Evolutionary conservation across 2,797 vertebrate species (phyloP).

Genomic region (Sebastes baramenuke): DNA sequence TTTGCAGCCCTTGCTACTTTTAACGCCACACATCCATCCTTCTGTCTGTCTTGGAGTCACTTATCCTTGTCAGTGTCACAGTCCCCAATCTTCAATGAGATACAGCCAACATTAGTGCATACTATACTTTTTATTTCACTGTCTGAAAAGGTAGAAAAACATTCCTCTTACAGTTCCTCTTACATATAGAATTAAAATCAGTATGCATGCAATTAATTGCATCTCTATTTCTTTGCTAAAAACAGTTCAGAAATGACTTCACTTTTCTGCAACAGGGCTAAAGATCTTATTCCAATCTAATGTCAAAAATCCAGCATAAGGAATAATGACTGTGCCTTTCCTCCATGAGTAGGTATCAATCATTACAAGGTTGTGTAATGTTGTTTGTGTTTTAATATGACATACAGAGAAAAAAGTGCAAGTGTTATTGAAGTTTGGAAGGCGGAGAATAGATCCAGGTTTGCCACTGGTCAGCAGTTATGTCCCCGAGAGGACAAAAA

Average conservation of each 20-base stretch:
- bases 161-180: not conserved
- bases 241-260: not conserved
- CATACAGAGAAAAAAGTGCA: not conserved
- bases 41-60: not conserved
- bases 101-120: not conserved
- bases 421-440: not conserved
- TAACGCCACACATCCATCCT: not conserved
- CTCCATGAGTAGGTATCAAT: not conserved
- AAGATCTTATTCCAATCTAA: not conserved
- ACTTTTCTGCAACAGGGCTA: not conserved
- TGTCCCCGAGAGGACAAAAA: constrained; percentile 48
- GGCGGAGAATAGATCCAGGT: not conserved
- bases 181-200: not conserved
- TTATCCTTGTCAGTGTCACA: not conserved
- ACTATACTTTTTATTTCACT: not conserved
- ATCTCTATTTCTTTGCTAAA: not conserved
- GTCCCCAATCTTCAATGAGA: not conserved
- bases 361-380: not conserved
- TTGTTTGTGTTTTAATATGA: not conserved
- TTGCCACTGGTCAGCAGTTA: constrained; percentile 27
- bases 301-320: not conserved
- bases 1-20: not conserved
- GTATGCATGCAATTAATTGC: not conserved
- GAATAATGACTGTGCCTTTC: not conserved
- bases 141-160: no score